Conservation (phyloP, 2,797 vertebrate genomes). For the Pipistrellus nathusii region DNA sequence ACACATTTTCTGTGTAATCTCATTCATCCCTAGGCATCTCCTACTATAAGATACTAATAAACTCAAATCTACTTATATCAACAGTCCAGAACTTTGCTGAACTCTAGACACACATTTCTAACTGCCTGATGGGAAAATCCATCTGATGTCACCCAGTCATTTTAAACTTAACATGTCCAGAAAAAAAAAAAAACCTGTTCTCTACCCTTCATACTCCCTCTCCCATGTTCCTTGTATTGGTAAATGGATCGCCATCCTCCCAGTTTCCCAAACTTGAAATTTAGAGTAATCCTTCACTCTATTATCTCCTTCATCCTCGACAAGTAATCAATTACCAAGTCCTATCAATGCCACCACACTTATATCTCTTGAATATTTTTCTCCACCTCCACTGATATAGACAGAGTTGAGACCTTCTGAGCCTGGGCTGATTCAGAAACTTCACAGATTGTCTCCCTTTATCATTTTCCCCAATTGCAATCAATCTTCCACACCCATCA, state of each 20-base stretch:
- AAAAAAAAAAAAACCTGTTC: neutral
- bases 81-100: neutral
- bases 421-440: neutral
- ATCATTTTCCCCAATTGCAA: conserved; percentile 1
- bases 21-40: neutral
- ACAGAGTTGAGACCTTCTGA: neutral
- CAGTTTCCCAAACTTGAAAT: conserved; percentile 55
- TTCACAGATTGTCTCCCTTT: conserved; percentile 1
- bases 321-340: neutral
- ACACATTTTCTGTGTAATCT: conserved; percentile 7
- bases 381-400: neutral
- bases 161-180: conserved; percentile 10
- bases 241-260: conserved; percentile 9
- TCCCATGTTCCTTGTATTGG: neutral
- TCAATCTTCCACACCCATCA: conserved; percentile 7
- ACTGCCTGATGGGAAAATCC: neutral
- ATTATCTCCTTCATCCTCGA: neutral
- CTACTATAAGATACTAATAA: neutral
- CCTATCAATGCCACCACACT: conserved; percentile 9
- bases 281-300: neutral
- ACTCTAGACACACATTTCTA: conserved; percentile 7
- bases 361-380: conserved; percentile 19
- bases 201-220: conserved; percentile 25
- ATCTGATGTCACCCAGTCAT: neutral
- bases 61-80: neutral